Conservation (phyloP, 2,888 invertebrate genomes). For the Folsomia candida region DNA sequence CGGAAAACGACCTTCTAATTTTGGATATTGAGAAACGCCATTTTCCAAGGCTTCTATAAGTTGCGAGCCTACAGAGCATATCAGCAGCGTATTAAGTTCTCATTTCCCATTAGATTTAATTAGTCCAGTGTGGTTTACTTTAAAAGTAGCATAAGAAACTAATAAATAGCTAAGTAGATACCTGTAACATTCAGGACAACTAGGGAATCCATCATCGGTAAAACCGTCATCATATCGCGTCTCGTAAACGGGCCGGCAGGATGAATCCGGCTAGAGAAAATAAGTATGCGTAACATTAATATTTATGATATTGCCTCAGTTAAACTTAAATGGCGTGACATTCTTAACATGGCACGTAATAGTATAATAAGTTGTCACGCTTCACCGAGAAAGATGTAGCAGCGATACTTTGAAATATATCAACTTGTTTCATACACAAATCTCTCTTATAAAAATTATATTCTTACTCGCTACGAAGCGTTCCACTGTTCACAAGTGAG, state of each 20-base stretch:
- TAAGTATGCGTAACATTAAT: slow-evolving; percentile 6
- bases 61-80: slow-evolving; percentile 64
- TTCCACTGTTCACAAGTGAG: slow-evolving; percentile 83
- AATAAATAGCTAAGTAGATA: no score
- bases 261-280: slow-evolving; percentile 59
- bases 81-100: no score
- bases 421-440: not conserved
- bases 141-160: no score
- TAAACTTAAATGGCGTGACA: not conserved
- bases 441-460: not conserved
- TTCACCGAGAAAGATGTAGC: no score
- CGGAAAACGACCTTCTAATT: slow-evolving; percentile 82
- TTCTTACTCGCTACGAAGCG: slow-evolving; percentile 67
- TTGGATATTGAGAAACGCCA: slow-evolving; percentile 79
- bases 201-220: slow-evolving; percentile 82
- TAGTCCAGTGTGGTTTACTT: no score
- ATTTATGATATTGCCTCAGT: not conserved
- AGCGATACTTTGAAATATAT: no score
- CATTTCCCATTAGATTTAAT: no score
- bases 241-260: slow-evolving; percentile 80
- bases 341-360: not conserved
- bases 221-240: slow-evolving; percentile 75
- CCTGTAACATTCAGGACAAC: slow-evolving; percentile 72
- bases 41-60: slow-evolving; percentile 76
- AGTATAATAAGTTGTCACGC: not conserved